Evolutionary conservation across 1,140 invertebrate species (phyloP), one percentile per base, ranked within the genome.

Genomic region (Panagrolaimus sp.): DNA sequence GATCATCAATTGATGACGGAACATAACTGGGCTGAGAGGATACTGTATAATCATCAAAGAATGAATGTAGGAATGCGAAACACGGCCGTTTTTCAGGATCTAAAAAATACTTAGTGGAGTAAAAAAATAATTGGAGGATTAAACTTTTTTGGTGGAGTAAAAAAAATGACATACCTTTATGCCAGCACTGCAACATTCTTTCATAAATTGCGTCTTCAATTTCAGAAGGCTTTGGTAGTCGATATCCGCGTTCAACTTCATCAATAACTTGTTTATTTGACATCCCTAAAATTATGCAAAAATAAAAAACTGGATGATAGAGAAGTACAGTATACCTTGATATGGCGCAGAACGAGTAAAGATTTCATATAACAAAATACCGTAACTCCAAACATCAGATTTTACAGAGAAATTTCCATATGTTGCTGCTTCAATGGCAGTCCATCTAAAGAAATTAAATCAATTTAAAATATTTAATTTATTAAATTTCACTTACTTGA

Each of bases 371-470:
- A 98, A 85, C 1, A 98, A 85, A 73, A 98, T 94, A 68, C 94
- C 95, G 83, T 94, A 98, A 1, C 93, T 96, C 95, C 96, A 98
- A 0, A 98, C 94, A 84, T 98, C 96, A 62, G 92, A 95, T 84
- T 98, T 98, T 71, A 97, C 95, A 58, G 92, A 94, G 85, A 98
- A 98, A 81, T 90, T 89, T 48, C 92, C 91, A 77, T 92, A 93
- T 47, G 93, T 89, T 28, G 94, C 94, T 3, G 94, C 94, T 85
- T 97, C 94, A 0, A 94, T 94, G 0, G 94, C 92, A 0, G 94
- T 97, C 94, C 94, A 97, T 85, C 7, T 38, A 38, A n/a, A n/a
- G n/a, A n/a, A n/a, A n/a, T n/a, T n/a, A n/a, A n/a, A n/a, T n/a
- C n/a, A n/a, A n/a, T n/a, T n/a, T n/a, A n/a, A n/a, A n/a, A n/a